phyloP scores from a whole-genome alignment of 1,140 invertebrate genomes.

The Drosophila persimilis region DNA sequence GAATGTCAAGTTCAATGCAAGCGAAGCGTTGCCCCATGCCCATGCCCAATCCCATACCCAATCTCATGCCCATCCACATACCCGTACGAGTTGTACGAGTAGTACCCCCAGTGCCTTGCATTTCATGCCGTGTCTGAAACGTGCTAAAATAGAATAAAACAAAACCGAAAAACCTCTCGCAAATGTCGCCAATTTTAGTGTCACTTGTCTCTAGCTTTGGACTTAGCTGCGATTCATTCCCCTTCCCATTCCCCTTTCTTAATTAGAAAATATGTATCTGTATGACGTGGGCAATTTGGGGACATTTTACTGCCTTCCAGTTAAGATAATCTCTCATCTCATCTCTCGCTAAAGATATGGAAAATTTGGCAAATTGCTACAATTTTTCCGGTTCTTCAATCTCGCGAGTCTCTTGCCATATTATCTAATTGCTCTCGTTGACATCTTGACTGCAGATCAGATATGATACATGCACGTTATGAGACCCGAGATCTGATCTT shows the following conservation, averaged over 20 bases:
- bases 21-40: slow-evolving; percentile 46
- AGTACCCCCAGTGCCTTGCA: slow-evolving; percentile 14
- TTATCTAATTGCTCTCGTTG: slow-evolving; percentile 44
- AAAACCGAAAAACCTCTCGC: slow-evolving; percentile 35
- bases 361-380: slow-evolving; percentile 55
- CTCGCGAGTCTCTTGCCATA: slow-evolving; percentile 22
- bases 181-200: slow-evolving; percentile 71
- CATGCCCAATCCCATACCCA: slow-evolving; percentile 11
- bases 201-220: slow-evolving; percentile 56
- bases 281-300: slow-evolving; percentile 46
- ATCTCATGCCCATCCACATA: slow-evolving; percentile 12
- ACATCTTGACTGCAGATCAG: slow-evolving; percentile 39
- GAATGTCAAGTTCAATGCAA: slow-evolving; percentile 77
- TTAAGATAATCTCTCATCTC: slow-evolving; percentile 50
- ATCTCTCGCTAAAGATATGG: slow-evolving; percentile 39
- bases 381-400: slow-evolving; percentile 50
- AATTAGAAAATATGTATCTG: slow-evolving; percentile 61
- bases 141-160: slow-evolving; percentile 62
- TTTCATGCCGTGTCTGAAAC: slow-evolving; percentile 61
- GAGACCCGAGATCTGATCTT: slow-evolving; percentile 5
- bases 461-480: background rate
- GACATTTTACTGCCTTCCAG: slow-evolving; percentile 53
- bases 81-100: slow-evolving; percentile 1
- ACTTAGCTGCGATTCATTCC: slow-evolving; percentile 47
- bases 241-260: slow-evolving; percentile 31